Conservation (phyloP, 2,113 vertebrate genomes). For the Megaceryle torquata region DNA sequence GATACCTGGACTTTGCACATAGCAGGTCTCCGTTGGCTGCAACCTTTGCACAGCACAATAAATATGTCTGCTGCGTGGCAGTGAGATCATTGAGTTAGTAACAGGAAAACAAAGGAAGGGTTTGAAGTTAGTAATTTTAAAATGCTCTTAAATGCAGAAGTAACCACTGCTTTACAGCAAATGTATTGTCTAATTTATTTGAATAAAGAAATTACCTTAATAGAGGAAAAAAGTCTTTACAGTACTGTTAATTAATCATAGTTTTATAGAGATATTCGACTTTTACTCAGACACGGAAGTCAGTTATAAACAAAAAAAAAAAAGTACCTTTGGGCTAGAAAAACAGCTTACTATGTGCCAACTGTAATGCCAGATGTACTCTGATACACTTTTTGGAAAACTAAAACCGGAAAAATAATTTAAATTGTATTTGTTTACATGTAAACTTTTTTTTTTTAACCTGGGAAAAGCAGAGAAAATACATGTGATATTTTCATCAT, state of each 20-base stretch:
- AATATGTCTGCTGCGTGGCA: slow-evolving; percentile 67
- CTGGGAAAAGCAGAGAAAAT: not conserved
- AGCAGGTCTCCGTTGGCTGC: slow-evolving; percentile 66
- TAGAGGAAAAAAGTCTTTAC: not conserved
- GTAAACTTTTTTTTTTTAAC: not conserved
- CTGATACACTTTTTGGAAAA: not conserved
- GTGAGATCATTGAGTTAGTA: slow-evolving; percentile 58
- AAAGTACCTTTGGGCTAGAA: not conserved
- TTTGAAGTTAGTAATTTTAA: slow-evolving; percentile 51
- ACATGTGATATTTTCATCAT: not conserved
- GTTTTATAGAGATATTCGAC: not conserved
- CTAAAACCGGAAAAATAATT: not conserved
- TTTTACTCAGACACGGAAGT: not conserved
- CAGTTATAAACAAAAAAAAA: not conserved
- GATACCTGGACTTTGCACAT: slow-evolving; percentile 71
- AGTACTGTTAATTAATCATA: not conserved
- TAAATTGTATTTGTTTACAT: not conserved
- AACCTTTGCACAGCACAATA: slow-evolving; percentile 79
- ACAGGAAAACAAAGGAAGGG: slow-evolving; percentile 65
- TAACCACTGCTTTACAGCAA: not conserved
- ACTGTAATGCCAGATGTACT: not conserved
- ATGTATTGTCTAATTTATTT: not conserved
- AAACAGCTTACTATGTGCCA: not conserved
- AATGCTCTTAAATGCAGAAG: not conserved
- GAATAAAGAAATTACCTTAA: not conserved